These are phyloP conservation scores for Malacoraja senta DNA, from an alignment of 2,797 vertebrate species.

Conservation along the genomic window DNA sequence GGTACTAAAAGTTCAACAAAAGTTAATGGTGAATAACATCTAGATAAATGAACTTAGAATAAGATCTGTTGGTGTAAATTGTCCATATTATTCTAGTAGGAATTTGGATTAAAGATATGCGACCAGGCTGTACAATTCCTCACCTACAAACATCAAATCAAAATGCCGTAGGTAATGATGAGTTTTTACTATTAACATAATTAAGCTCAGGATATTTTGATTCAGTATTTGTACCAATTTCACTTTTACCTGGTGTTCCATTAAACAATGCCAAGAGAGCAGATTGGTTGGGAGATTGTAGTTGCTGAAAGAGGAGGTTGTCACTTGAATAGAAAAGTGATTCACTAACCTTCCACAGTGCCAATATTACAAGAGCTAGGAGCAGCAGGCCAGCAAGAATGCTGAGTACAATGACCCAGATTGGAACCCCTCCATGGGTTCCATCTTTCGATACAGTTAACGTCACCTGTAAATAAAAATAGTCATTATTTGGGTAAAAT, in stretches of 20 bases:
- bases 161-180: background rate
- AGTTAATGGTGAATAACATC: too few relatives aligned
- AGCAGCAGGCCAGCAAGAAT: slow-evolving; percentile 83
- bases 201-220: background rate
- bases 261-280: background rate
- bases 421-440: slow-evolving; percentile 68
- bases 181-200: background rate
- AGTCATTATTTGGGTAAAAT: background rate
- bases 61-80: too few relatives aligned
- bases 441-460: slow-evolving; percentile 80
- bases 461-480: slow-evolving; percentile 63
- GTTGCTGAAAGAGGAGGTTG: background rate
- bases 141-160: background rate
- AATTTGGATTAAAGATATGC: too few relatives aligned
- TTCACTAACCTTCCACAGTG: slow-evolving; percentile 82
- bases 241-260: background rate
- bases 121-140: too few relatives aligned
- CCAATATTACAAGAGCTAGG: slow-evolving; percentile 82
- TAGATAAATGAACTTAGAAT: too few relatives aligned
- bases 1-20: too few relatives aligned
- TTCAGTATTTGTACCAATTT: background rate
- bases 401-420: slow-evolving; percentile 89
- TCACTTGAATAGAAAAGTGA: background rate
- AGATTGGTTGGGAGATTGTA: background rate
- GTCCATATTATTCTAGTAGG: too few relatives aligned